Evolutionary conservation across 2,797 vertebrate species (phyloP).

Genomic region (Psittacula echo): DNA sequence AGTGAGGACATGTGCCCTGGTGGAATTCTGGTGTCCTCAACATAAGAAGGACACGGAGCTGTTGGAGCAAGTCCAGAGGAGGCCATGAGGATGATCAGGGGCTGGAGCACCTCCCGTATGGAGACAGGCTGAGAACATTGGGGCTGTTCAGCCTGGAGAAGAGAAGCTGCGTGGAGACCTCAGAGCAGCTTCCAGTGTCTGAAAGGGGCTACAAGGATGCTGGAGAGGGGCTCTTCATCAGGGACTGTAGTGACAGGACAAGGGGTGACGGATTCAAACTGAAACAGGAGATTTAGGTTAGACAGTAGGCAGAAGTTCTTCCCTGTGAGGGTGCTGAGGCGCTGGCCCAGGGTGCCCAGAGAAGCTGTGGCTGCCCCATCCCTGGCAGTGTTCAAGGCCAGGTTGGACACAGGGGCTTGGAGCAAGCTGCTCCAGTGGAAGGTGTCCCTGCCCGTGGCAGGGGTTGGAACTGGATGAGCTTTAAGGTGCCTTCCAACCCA

Average conservation of each 20-base stretch:
- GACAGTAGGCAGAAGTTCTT: no score
- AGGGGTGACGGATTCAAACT: no score
- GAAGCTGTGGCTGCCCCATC: no score
- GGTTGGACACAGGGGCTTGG: neutral
- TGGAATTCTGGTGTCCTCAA: neutral
- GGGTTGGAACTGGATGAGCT: neutral
- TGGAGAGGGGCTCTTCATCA: no score
- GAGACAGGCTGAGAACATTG: neutral
- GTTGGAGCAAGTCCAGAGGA: neutral
- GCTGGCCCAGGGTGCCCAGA: no score
- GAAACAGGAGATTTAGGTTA: no score
- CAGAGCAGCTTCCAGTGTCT: no score
- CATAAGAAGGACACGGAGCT: neutral
- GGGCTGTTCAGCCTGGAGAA: neutral
- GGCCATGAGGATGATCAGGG: neutral
- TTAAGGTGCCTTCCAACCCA: neutral
- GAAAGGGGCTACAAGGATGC: no score
- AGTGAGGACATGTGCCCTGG: neutral
- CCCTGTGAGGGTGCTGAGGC: no score
- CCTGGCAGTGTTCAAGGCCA: neutral
- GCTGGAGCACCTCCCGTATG: neutral
- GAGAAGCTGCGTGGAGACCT: neutral
- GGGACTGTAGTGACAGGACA: no score
- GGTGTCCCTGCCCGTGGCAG: neutral
- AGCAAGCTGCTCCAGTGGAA: neutral